Evolutionary conservation across 2,113 vertebrate genomes (phyloP), one percentile per base, ranked within the genome.

Genomic region (Phaetusa simplex): DNA sequence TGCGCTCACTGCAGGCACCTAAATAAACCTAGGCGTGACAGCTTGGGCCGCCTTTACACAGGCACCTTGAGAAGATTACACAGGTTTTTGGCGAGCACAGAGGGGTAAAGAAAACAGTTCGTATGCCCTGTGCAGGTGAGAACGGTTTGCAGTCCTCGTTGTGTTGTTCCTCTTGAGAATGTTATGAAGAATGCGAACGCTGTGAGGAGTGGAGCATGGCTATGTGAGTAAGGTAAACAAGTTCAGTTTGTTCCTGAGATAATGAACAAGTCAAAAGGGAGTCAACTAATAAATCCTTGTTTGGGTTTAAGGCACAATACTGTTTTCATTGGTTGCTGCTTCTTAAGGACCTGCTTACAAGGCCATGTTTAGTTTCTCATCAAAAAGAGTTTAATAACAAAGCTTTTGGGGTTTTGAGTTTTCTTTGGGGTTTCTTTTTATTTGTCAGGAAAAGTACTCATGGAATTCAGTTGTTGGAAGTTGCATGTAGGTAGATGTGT

Each of bases 161-260:
- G 50, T 59, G 27, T 36, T 67, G 20, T 50, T 89, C 23, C 40
- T 77, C 40, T 70, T 61, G 22, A 52, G 78, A 94, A 90, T 23
- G n/a, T 88, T 91, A 65, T 0, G 0, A 84, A 71, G 53, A 20
- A 52, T 52, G 12, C 6, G 16, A 61, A 38, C 2, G 1, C 53
- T 69, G 22, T 73, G 59, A 86, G 67, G 53, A 34, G 22, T 67
- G 47, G 76, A 86, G 59, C 52, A 24, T 64, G 43, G 19, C 56
- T 72, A 3, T 36, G 6, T 67, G n/a, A 88, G 64, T 40, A 62
- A 82, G 22, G 14, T 40, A 45, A 80, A 67, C 23, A 64, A 69
- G 17, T 83, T 77, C 32, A 72, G 17, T 45, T 83, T 91, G 14
- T 91, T 72, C 56, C 47, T 84, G 53, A 70, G 38, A 50, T 24